Evolutionary conservation across 2,113 vertebrate genomes (phyloP).

Genomic region (Irena cyanogastra): DNA sequence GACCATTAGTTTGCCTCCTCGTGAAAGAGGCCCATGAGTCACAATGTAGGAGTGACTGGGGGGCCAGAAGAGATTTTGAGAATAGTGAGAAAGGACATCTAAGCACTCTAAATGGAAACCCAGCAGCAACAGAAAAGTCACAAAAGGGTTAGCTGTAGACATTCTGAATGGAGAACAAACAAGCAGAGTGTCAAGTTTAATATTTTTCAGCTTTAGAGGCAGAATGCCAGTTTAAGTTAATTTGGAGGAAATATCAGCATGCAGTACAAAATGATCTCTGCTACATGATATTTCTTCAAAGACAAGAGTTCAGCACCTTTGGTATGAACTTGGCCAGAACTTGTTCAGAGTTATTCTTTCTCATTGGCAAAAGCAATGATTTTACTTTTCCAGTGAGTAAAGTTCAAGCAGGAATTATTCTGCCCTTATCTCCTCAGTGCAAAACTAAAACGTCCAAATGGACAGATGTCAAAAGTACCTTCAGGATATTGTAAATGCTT

Average conservation of each 20-base stretch:
- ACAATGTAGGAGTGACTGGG: constrained; percentile 1
- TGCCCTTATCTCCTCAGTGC: not conserved
- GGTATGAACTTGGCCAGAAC: not conserved
- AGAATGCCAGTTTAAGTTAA: constrained; percentile 9
- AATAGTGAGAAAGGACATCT: constrained; percentile 6
- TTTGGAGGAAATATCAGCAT: constrained; percentile 15
- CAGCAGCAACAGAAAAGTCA: not conserved
- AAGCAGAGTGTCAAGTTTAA: not conserved
- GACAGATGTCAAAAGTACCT: not conserved
- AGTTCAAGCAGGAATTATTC: not conserved
- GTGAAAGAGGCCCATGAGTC: constrained; percentile 36
- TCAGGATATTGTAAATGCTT: not conserved
- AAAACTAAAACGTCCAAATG: not conserved
- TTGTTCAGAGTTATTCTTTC: not conserved
- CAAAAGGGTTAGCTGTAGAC: not conserved
- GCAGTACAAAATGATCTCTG: not conserved
- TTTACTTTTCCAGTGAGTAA: not conserved
- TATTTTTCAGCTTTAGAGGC: constrained; percentile 4
- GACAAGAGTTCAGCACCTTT: constrained; percentile 9
- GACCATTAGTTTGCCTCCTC: constrained; percentile 31
- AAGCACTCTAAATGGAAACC: not conserved
- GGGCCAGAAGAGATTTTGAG: constrained; percentile 4
- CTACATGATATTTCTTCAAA: not conserved
- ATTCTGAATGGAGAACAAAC: constrained; percentile 17
- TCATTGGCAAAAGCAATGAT: not conserved